A percentile compares a stretch with the other conserved stretches of the same genome.
These are phyloP conservation scores for Urocyon cinereoargenteus DNA, from an alignment of 2,797 vertebrate species.

Conservation along the genomic window DNA sequence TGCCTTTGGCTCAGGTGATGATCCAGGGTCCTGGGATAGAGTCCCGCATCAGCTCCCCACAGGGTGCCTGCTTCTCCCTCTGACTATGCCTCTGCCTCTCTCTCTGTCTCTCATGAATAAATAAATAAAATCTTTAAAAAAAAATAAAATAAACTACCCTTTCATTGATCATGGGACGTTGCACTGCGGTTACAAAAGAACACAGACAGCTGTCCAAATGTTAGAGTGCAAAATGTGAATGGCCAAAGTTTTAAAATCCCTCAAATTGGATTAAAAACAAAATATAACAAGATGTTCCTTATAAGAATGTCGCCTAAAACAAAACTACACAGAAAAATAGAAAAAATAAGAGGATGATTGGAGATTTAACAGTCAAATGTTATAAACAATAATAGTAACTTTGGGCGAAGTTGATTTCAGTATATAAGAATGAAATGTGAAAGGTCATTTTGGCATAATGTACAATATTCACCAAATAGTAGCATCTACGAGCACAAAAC, in stretches of 20 bases:
- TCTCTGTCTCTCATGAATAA: too few species aligned
- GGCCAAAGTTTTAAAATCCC: neutral
- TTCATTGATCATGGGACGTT: neutral
- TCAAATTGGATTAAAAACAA: neutral
- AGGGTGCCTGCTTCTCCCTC: too few species aligned
- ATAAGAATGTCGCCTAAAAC: neutral
- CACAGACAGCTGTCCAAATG: neutral
- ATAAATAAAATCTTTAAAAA: too few species aligned
- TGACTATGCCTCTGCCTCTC: too few species aligned
- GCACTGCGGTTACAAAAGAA: conserved; percentile 5
- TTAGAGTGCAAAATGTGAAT: neutral
- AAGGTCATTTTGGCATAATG: neutral
- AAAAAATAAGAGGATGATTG: neutral
- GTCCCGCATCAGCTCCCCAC: too few species aligned
- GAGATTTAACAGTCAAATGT: neutral
- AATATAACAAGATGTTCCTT: neutral
- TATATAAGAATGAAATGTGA: neutral
- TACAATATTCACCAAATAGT: neutral
- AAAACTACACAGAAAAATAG: neutral
- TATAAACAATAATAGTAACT: neutral
- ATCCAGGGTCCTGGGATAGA: too few species aligned
- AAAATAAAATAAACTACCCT: neutral
- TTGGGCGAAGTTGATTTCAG: neutral
- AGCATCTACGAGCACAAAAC: neutral
- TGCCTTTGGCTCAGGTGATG: too few species aligned